Evolutionary conservation across 2,113 vertebrate genomes (phyloP).

Genomic region (Megaceryle maxima): DNA sequence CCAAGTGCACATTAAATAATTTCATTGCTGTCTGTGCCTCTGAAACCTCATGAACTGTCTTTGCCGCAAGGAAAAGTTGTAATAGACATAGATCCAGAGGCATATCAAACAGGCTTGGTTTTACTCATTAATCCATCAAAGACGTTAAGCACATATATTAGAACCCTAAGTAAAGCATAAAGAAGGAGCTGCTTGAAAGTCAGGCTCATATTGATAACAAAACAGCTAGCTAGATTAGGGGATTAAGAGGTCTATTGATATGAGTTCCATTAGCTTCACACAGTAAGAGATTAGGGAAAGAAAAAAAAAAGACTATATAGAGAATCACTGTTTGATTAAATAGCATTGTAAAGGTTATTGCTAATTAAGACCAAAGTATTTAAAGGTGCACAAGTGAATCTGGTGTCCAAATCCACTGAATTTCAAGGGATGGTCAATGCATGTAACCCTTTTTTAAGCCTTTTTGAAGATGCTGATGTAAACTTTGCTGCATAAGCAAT

Average conservation of each 20-base stretch:
- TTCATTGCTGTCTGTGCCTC: background rate
- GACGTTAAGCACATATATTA: background rate
- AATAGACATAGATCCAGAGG: background rate
- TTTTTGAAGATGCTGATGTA: background rate
- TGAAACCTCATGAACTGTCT: background rate
- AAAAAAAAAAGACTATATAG: background rate
- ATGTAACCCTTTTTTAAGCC: background rate
- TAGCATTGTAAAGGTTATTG: background rate
- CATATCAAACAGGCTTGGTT: background rate
- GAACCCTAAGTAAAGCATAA: background rate
- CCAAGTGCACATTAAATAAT: background rate
- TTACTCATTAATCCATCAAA: background rate
- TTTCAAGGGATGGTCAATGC: background rate
- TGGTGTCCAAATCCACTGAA: background rate
- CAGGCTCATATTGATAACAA: background rate
- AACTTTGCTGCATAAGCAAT: background rate
- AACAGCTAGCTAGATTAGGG: background rate
- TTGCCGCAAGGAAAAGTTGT: background rate
- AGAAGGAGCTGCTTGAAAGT: background rate
- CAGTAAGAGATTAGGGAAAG: background rate
- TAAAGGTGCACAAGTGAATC: background rate
- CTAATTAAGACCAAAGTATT: background rate
- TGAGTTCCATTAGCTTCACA: background rate
- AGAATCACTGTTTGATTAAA: background rate
- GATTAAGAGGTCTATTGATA: background rate